Evolutionary conservation across 2,113 vertebrate genomes (phyloP).

Genomic region (Nothoprocta perdicaria): DNA sequence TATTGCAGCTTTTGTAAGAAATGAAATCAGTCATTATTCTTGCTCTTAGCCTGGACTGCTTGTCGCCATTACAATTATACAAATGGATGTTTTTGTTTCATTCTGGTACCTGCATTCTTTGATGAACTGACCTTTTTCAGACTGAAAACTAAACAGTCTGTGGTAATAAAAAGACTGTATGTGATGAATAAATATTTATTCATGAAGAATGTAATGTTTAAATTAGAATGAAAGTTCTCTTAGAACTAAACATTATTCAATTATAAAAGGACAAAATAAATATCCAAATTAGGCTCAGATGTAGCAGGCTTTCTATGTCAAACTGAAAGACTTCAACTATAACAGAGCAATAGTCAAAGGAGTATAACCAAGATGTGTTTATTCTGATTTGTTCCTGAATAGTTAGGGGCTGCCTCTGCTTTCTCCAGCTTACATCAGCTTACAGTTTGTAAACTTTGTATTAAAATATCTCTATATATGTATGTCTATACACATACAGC

Average conservation of each 20-base stretch:
- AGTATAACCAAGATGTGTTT: neutral
- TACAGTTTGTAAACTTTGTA: neutral
- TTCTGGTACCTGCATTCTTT: constrained; percentile 23
- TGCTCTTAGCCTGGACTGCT: neutral
- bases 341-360: neutral
- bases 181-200: constrained; percentile 60
- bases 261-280: constrained; percentile 45
- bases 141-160: constrained; percentile 28
- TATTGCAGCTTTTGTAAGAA: neutral
- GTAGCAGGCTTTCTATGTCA: neutral
- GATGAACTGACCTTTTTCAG: constrained; percentile 11
- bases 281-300: constrained; percentile 30
- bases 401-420: neutral
- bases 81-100: neutral
- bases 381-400: neutral
- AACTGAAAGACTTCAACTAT: neutral
- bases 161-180: constrained; percentile 32
- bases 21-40: neutral
- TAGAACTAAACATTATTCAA: constrained; percentile 47
- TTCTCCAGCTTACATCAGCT: constrained; percentile 9
- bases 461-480: neutral
- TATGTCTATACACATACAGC: neutral
- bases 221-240: constrained; percentile 26
- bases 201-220: constrained; percentile 38
- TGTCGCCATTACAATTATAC: neutral